Conservation (phyloP, 2,113 vertebrate species). For the Myotis brandtii region DNA sequence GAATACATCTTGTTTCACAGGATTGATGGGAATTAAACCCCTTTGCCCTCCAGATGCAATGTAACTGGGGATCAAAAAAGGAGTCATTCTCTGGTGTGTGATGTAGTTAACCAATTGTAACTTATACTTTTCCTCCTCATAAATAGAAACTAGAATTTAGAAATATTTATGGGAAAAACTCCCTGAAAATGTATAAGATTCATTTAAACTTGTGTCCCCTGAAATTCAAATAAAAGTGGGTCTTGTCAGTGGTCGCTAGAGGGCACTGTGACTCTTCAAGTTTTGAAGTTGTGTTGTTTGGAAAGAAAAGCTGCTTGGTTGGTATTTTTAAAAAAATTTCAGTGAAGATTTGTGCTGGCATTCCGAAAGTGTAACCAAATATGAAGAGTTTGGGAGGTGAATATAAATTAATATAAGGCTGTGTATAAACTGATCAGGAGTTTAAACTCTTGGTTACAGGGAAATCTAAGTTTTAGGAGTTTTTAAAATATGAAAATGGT, state of each 20-base stretch:
- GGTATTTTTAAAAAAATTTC: background rate
- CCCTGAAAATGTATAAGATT: background rate
- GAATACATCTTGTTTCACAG: constrained; percentile 7
- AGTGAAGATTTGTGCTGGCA: constrained; percentile 32
- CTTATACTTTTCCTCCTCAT: background rate
- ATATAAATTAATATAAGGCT: background rate
- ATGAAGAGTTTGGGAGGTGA: constrained; percentile 4
- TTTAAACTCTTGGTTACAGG: background rate
- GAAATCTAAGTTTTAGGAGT: background rate
- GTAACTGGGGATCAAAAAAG: background rate
- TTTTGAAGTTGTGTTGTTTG: background rate
- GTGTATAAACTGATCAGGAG: constrained; percentile 19
- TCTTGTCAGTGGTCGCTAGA: constrained; percentile 69
- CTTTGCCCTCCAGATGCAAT: background rate
- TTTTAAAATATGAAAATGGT: background rate
- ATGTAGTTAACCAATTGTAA: background rate
- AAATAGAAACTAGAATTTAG: constrained; percentile 16
- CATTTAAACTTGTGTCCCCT: constrained; percentile 31
- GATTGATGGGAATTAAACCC: background rate
- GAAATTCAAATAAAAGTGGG: background rate
- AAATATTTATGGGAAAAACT: background rate
- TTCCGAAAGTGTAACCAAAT: constrained; percentile 39
- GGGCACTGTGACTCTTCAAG: constrained; percentile 83
- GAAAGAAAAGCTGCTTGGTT: background rate
- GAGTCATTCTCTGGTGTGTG: background rate